Conservation (phyloP, 2,113 vertebrate species). For the Glaucomys volans region DNA sequence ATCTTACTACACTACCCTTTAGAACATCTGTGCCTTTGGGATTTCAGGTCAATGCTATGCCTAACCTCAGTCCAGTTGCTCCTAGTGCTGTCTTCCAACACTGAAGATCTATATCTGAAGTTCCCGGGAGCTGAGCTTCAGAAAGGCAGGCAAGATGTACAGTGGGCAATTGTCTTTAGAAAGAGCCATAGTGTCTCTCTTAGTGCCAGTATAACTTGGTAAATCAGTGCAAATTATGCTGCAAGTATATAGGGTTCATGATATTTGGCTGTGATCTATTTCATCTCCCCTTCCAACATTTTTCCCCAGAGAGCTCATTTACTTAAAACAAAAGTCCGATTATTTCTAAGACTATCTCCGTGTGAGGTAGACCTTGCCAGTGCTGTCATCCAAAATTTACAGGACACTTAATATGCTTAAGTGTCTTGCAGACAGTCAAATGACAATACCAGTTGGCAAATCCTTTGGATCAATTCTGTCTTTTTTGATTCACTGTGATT, state of each 20-base stretch:
- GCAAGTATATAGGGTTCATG: conserved; percentile 26
- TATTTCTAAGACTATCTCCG: not conserved
- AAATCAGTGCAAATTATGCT: not conserved
- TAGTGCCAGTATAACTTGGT: conserved; percentile 27
- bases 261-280: not conserved
- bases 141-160: not conserved
- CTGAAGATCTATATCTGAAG: not conserved
- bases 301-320: not conserved
- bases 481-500: conserved; percentile 33
- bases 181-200: not conserved
- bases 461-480: conserved; percentile 9
- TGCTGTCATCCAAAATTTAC: conserved; percentile 36
- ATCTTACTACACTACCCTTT: not conserved
- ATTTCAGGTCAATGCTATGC: not conserved
- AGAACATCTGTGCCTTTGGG: not conserved
- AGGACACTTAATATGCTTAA: not conserved
- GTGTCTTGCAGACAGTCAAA: not conserved
- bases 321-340: conserved; percentile 35
- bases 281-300: not conserved
- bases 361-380: not conserved
- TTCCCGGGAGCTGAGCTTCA: not conserved
- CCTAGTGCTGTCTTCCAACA: not conserved
- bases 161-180: not conserved
- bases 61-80: not conserved
- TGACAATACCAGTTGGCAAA: conserved; percentile 25